Percentiles rank a stretch among this genome's conserved stretches.
These are phyloP conservation scores for Subanguina moxae DNA, from an alignment of 1,140 invertebrate species.

Conservation along the genomic window DNA sequence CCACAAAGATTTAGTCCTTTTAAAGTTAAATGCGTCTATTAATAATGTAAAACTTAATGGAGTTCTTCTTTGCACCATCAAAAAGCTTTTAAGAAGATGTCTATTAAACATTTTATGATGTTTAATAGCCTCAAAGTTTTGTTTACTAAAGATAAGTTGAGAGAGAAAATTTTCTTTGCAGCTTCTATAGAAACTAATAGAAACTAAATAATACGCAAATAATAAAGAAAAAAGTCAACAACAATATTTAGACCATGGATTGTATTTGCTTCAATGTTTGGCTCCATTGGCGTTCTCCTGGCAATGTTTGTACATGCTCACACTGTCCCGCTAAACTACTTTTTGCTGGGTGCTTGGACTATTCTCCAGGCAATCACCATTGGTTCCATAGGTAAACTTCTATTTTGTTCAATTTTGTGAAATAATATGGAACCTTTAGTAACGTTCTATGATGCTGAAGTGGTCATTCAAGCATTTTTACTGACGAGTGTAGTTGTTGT, in stretches of 20 bases:
- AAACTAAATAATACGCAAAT: no score
- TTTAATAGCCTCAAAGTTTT: no score
- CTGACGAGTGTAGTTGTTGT: slow-evolving; percentile 61
- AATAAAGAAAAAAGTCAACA: no score
- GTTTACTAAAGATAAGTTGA: no score
- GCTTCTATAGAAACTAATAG: no score
- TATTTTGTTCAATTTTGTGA: slow-evolving; percentile 9
- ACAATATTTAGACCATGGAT: slow-evolving; percentile 59
- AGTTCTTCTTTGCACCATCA: background rate
- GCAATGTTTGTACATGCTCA: slow-evolving; percentile 61
- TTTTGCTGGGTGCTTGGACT: slow-evolving; percentile 62
- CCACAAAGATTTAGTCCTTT: no score
- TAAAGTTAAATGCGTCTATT: background rate
- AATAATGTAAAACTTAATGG: background rate
- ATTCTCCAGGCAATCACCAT: slow-evolving; percentile 61
- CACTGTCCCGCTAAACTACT: slow-evolving; percentile 62
- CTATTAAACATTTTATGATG: no score
- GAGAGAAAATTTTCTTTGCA: no score
- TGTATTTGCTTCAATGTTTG: slow-evolving; percentile 59
- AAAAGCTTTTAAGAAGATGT: background rate
- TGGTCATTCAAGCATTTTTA: slow-evolving; percentile 61
- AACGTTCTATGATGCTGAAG: slow-evolving; percentile 61
- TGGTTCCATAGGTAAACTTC: slow-evolving; percentile 61
- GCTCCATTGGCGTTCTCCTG: slow-evolving; percentile 60
- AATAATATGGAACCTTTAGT: slow-evolving; percentile 54